Evolutionary conservation across 2,113 vertebrate species (phyloP).

Genomic region (Cricetomys ansorgei): DNA sequence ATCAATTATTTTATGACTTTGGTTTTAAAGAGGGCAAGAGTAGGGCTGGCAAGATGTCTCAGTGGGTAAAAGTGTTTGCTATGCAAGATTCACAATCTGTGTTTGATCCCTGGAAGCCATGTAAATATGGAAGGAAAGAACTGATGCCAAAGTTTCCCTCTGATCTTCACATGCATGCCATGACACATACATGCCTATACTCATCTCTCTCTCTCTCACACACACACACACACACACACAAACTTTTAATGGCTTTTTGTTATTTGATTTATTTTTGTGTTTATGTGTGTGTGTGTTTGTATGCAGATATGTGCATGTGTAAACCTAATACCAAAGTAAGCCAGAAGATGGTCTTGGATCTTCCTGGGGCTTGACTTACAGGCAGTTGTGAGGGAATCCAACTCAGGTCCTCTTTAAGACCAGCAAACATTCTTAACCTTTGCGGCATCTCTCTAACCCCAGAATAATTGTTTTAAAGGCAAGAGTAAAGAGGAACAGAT

Average conservation of each 20-base stretch:
- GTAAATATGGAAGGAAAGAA: background rate
- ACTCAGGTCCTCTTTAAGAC: background rate
- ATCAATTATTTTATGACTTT: constrained; percentile 25
- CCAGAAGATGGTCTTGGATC: background rate
- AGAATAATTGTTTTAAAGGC: background rate
- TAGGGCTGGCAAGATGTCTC: background rate
- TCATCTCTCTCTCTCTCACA: background rate
- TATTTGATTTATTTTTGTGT: background rate
- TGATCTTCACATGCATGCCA: background rate
- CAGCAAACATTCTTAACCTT: background rate
- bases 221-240: too few relatives aligned
- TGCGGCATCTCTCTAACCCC: background rate
- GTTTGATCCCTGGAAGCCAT: background rate
- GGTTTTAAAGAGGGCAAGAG: background rate
- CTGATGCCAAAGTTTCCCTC: too few relatives aligned
- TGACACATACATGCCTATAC: background rate
- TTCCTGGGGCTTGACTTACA: background rate
- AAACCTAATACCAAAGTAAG: background rate
- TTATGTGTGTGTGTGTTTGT: background rate
- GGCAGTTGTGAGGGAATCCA: background rate
- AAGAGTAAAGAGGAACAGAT: background rate
- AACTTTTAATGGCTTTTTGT: background rate
- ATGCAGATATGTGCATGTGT: background rate
- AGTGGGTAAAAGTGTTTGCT: background rate
- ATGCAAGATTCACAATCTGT: background rate